Evolutionary conservation across 2,888 invertebrate species (phyloP).

Genomic region (Agrotis puta): DNA sequence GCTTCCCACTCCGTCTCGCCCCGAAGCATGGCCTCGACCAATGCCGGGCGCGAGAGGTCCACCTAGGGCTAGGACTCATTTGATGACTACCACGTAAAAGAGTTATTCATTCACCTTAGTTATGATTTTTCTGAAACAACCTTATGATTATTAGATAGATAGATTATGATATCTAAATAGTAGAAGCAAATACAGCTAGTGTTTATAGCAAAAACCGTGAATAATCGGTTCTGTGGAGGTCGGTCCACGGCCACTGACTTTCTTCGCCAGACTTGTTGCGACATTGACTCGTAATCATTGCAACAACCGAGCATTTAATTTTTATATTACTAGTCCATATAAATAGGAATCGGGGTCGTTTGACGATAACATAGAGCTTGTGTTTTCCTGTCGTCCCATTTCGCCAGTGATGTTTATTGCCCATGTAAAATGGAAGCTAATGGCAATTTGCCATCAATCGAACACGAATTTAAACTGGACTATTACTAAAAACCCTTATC

Average conservation of each 20-base stretch:
- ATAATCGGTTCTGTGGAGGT: constrained; percentile 64
- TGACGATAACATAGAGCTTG: not conserved
- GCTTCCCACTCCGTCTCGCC: no score
- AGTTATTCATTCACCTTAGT: no score
- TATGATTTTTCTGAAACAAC: not conserved
- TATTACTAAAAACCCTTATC: not conserved
- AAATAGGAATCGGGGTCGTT: constrained; percentile 41
- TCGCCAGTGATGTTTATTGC: not conserved
- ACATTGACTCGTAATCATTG: constrained; percentile 60
- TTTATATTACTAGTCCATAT: constrained; percentile 38
- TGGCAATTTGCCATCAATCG: not conserved
- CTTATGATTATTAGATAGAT: no score
- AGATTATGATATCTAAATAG: constrained; percentile 17
- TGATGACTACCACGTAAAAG: no score
- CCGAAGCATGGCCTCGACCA: no score
- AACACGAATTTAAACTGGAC: no score
- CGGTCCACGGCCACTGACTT: constrained; percentile 61
- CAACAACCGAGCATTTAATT: constrained; percentile 40
- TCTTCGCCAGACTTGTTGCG: constrained; percentile 62
- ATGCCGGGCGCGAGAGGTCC: no score
- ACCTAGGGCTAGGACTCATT: no score
- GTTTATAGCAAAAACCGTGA: constrained; percentile 62
- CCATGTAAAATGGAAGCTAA: not conserved
- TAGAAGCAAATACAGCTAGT: constrained; percentile 41
- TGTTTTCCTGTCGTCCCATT: not conserved